These are phyloP conservation scores for Cacatua alba DNA, from an alignment of 2,113 vertebrate genomes.

Conservation along the genomic window DNA sequence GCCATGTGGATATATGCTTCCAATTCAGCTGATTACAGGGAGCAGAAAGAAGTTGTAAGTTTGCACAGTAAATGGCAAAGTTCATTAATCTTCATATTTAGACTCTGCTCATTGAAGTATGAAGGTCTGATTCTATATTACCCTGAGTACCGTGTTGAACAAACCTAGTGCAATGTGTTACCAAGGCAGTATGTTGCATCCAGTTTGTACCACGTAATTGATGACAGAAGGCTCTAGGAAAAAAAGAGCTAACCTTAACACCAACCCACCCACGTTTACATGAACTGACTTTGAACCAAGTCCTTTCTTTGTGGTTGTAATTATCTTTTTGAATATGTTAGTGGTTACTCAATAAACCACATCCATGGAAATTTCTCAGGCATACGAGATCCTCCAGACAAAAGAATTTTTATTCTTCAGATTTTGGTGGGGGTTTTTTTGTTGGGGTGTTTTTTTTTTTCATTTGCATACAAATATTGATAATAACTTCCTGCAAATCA, in stretches of 20 bases:
- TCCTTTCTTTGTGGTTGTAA: background rate
- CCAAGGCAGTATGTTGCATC: background rate
- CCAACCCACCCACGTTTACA: background rate
- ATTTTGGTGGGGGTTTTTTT: background rate
- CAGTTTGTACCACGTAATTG: background rate
- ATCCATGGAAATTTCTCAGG: background rate
- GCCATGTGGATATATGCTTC: rapidly evolving
- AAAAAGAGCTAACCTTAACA: background rate
- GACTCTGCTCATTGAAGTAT: rapidly evolving
- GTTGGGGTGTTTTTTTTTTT: background rate
- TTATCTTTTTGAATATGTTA: background rate
- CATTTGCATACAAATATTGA: background rate
- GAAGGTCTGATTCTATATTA: background rate
- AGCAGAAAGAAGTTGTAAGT: background rate
- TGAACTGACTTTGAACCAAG: background rate
- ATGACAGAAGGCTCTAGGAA: background rate
- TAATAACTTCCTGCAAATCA: background rate
- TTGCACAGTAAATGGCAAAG: background rate
- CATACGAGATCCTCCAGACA: background rate
- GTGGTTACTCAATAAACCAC: background rate
- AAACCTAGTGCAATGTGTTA: background rate
- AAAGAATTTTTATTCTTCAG: background rate
- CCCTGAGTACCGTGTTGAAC: background rate
- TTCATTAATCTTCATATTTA: background rate
- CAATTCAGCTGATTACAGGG: background rate